These are phyloP conservation scores for Rana temporaria DNA, from an alignment of 2,113 vertebrate species.

Conservation along the genomic window DNA sequence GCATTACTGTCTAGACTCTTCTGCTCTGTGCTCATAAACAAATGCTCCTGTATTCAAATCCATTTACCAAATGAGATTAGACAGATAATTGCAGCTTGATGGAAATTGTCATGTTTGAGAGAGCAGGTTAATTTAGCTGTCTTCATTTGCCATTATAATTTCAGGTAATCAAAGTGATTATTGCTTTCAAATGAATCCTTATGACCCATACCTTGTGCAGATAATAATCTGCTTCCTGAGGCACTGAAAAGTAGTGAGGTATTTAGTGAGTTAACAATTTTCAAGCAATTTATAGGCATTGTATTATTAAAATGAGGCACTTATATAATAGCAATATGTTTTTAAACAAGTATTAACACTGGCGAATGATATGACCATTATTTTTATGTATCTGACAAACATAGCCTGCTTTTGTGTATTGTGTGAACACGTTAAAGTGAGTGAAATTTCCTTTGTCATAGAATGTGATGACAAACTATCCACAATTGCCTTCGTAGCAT, in stretches of 20 bases:
- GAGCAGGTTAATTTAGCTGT: constrained; percentile 9
- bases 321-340: too few relatives aligned
- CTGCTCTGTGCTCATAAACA: not conserved
- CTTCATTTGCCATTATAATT: constrained; percentile 5
- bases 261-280: not conserved
- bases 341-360: too few relatives aligned
- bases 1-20: not conserved
- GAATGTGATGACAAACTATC: too few relatives aligned
- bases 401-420: too few relatives aligned
- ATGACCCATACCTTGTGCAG: not conserved
- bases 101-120: not conserved
- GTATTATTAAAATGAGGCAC: not conserved
- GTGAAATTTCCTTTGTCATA: too few relatives aligned
- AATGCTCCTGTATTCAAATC: not conserved
- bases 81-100: not conserved
- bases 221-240: not conserved
- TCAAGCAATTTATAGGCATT: not conserved
- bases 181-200: not conserved
- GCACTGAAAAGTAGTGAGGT: not conserved
- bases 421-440: too few relatives aligned
- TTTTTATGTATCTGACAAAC: too few relatives aligned
- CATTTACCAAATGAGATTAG: constrained; percentile 1
- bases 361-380: too few relatives aligned
- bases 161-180: not conserved
- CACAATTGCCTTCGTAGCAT: too few relatives aligned